Evolutionary conservation across 2,888 invertebrate species (phyloP).

Genomic region (Pteria penguin): DNA sequence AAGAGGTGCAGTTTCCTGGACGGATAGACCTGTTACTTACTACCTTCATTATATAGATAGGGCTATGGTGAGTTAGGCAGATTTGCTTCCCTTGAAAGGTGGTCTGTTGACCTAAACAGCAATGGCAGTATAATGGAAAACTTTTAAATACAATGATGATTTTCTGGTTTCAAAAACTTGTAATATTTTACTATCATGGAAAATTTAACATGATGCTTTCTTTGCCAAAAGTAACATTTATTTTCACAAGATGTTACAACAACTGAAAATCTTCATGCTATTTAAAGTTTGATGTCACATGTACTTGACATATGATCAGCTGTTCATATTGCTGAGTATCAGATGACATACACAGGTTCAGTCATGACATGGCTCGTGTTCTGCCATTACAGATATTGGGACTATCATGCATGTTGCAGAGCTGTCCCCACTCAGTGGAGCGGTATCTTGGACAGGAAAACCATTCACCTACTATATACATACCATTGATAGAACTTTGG

Average conservation of each 20-base stretch:
- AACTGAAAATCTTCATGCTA: no score
- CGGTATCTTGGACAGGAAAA: slow-evolving; percentile 99
- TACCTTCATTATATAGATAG: slow-evolving; percentile 98
- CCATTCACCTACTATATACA: slow-evolving; percentile 99
- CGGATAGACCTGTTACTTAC: slow-evolving; percentile 98
- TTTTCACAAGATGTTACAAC: no score
- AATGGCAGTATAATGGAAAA: no score
- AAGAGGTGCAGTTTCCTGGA: slow-evolving; percentile 98
- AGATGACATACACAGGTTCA: no score
- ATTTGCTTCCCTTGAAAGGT: slow-evolving; percentile 49
- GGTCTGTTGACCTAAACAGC: neutral
- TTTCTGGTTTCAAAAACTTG: neutral
- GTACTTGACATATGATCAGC: no score
- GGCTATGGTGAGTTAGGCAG: slow-evolving; percentile 82
- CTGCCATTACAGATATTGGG: slow-evolving; percentile 88
- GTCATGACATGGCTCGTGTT: no score
- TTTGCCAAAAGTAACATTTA: no score
- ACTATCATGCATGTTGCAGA: slow-evolving; percentile 99
- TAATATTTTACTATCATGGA: neutral
- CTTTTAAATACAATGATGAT: neutral
- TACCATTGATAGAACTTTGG: slow-evolving; percentile 93
- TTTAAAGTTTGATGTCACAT: no score
- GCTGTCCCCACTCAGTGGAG: slow-evolving; percentile 95
- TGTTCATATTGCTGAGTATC: no score
- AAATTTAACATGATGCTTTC: no score